Base-by-base conservation (phyloP, 1,140 invertebrate species). In the Solen grandis region DNA sequence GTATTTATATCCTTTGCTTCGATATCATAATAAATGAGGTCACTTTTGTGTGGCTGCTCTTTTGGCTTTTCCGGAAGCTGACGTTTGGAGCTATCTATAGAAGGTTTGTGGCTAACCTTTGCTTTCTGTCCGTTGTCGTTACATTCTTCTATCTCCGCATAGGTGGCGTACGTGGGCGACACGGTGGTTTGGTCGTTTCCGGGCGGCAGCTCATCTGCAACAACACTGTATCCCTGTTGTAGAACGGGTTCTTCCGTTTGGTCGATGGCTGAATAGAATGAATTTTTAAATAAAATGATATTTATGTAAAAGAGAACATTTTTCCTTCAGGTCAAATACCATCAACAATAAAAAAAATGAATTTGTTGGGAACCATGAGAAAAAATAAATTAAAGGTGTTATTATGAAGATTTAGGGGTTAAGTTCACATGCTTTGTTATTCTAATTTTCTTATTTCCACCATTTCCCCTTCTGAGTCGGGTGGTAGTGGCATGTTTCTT, bases 71-170 rank as follows among this genome's bases (percentile, higher is more conserved):
- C 75, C 1, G 75, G 75, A 4, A 78, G 55, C 65, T 78, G 41
- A 0, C 75, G 50, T 33, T 78, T 78, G 16, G 75, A 78, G 57
- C 66, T 78, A 50, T 78, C 75, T 13, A 78, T 50, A 5, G 75
- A 78, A 1, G 63, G 31, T 55, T 78, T 78, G 13, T 13, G 27
- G 10, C 38, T 41, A 3, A 46, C 13, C 22, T 78, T 78, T 5
- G 63, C 54, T 36, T 78, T 78, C 14, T 52, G 25, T 1, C 36
- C 52, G 33, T 22, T 33, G 1, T 66, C 62, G 31, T 35, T 66
- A 36, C 33, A 60, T 29, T 78, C 75, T 29, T 78, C 75, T 54
- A 78, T 78, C 31, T 78, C 75, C 8, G 75, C 75, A 29, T 78
- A 78, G 22, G 75, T 78, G 14, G 63, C 36, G 29, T 62, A 77